Base-by-base conservation (phyloP, 2,113 vertebrate genomes). In the Lepidothrix coronata region DNA sequence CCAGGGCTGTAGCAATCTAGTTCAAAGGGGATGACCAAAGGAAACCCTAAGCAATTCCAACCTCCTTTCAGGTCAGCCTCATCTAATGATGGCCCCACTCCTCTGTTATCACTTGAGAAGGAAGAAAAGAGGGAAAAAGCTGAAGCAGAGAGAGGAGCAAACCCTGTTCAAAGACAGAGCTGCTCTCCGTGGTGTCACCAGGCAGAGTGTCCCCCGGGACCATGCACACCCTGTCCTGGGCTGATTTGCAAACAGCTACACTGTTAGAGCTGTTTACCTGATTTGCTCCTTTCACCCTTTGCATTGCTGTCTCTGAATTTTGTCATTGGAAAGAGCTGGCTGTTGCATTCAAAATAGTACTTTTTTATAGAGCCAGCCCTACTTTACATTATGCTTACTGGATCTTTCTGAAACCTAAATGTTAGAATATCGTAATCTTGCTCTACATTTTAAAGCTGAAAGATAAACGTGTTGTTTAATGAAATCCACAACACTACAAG, bases 391-490 rank as follows among this genome's bases (percentile, higher is more conserved):
- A 35, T 13, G n/a, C 65, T 88, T 72, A 54, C 78, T 73, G 81
- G 92, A 57, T 85, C 78, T 86, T 86, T 84, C 97, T 91, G 83
- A 91, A 88, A n/a, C 96, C 62, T 95, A 90, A 91, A 73, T 84
- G 89, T 74, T 87, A 59, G 66, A 95, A 73, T 83, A 89, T 62
- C 88, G 88, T 93, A 67, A 84, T 95, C 91, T 96, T 74, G 75
- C 79, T 93, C 83, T 79, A 83, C 73, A 82, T 88, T 93, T 95
- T 84, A 72, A 83, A 83, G 94, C 90, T 94, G 87, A 95, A 96
- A 96, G 96, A 94, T 95, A 96, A 97, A 96, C 68, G 77, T 88
- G 91, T 88, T 92, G 90, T 96, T 93, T 97, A 97, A 96, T 92
- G 82, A 96, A 95, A 95, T 85, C 96, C 94, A 96, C 92, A 97